Evolutionary conservation across 2,113 vertebrate genomes (phyloP).

Genomic region (Peromyscus maniculatus): DNA sequence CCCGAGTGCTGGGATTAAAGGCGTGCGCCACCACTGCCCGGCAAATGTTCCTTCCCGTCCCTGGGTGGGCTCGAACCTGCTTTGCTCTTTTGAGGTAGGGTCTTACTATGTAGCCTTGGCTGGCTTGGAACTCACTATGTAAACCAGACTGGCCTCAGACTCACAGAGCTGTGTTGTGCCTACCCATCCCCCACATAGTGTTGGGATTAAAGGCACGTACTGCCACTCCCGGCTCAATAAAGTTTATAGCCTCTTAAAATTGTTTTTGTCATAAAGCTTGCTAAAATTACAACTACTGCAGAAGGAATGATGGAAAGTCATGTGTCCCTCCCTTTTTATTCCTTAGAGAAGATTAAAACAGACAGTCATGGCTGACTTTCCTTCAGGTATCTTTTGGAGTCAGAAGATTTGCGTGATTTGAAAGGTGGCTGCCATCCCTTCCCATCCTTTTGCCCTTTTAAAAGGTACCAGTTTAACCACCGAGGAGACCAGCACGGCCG

Average conservation of each 20-base stretch:
- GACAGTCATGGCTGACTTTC: neutral
- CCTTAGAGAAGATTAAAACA: neutral
- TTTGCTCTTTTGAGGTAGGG: neutral
- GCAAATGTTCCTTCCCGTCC: too few relatives aligned
- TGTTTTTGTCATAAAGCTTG: neutral
- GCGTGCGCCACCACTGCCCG: too few relatives aligned
- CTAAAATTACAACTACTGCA: neutral
- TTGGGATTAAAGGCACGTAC: neutral
- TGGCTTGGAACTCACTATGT: too few relatives aligned
- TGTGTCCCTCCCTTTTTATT: neutral
- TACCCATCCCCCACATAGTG: neutral
- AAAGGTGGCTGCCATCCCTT: neutral
- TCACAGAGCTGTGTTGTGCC: neutral
- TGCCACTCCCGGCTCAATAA: neutral
- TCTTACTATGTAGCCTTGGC: too few relatives aligned
- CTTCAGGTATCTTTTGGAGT: neutral
- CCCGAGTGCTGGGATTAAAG: too few relatives aligned
- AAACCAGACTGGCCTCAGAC: neutral
- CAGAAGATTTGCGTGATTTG: neutral
- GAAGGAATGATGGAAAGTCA: neutral
- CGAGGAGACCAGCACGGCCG: neutral
- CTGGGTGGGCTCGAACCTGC: too few relatives aligned
- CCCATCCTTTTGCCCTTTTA: neutral
- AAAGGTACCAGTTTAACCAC: slow-evolving; percentile 11
- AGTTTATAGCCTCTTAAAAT: neutral